phyloP scores from a whole-genome alignment of 2,113 vertebrate genomes.

The Dasyurus viverrinus region DNA sequence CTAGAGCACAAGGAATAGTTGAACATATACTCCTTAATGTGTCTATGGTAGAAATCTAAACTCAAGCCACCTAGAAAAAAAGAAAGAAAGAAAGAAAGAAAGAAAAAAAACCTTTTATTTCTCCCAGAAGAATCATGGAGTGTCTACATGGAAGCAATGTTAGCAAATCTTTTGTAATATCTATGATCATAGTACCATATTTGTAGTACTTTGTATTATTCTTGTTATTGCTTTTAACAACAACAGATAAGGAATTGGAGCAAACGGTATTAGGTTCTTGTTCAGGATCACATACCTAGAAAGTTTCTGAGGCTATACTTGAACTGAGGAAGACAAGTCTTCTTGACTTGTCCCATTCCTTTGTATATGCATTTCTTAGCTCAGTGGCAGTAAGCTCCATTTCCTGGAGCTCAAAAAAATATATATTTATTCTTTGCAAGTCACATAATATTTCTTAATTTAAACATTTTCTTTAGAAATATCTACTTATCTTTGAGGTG shows the following conservation, averaged over 20 bases:
- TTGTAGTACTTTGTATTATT: neutral
- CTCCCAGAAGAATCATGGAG: neutral
- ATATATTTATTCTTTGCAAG: neutral
- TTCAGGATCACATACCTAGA: neutral
- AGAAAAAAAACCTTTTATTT: neutral
- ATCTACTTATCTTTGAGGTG: neutral
- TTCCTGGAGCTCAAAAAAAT: neutral
- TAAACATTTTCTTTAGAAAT: neutral
- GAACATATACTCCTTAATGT: neutral
- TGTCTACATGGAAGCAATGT: neutral
- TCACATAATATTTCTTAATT: neutral
- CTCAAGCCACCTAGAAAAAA: too few species aligned
- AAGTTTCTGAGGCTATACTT: neutral
- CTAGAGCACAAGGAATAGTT: neutral
- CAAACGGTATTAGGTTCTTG: neutral
- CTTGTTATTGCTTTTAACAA: too few species aligned
- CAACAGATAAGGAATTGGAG: neutral
- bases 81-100: too few species aligned
- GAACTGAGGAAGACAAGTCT: neutral
- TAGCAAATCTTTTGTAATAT: neutral
- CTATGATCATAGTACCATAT: neutral
- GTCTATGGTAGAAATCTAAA: too few species aligned
- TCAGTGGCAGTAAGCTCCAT: neutral
- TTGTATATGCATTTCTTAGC: neutral
- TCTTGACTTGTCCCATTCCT: neutral